Conservation (phyloP, 2,797 vertebrate genomes). For the Chaetophractus vellerosus region DNA sequence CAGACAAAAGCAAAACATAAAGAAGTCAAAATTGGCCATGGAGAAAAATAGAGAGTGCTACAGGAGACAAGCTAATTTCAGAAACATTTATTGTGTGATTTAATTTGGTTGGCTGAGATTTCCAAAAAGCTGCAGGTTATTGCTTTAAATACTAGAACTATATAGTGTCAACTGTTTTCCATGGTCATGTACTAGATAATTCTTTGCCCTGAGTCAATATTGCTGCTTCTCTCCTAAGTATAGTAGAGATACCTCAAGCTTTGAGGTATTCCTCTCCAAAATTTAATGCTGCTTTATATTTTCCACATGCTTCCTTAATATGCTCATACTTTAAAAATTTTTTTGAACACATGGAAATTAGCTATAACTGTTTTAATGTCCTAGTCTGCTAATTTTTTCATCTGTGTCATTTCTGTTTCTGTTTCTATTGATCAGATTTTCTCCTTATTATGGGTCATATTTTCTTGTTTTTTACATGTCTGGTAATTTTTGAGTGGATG, state of each 20-base stretch:
- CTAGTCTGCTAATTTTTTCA: neutral
- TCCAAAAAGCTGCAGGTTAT: neutral
- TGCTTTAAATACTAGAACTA: neutral
- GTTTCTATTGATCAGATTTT: neutral
- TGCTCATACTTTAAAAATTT: neutral
- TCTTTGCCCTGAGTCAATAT: neutral
- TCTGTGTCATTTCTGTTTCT: neutral
- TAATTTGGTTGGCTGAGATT: neutral
- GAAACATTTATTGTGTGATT: neutral
- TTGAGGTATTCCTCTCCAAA: neutral
- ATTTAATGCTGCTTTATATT: neutral
- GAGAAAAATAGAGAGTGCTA: neutral
- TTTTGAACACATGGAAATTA: neutral
- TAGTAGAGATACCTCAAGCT: neutral
- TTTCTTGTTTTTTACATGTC: neutral
- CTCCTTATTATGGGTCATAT: neutral
- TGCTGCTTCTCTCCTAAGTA: neutral
- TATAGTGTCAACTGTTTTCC: neutral
- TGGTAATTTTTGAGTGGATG: neutral
- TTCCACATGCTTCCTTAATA: neutral
- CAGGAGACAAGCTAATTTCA: neutral
- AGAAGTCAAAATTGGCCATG: neutral
- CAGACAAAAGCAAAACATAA: neutral
- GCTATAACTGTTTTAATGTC: neutral
- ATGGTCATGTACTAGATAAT: neutral